phyloP scores from a whole-genome alignment of 1,140 invertebrate genomes.

The Procambarus virginalis region DNA sequence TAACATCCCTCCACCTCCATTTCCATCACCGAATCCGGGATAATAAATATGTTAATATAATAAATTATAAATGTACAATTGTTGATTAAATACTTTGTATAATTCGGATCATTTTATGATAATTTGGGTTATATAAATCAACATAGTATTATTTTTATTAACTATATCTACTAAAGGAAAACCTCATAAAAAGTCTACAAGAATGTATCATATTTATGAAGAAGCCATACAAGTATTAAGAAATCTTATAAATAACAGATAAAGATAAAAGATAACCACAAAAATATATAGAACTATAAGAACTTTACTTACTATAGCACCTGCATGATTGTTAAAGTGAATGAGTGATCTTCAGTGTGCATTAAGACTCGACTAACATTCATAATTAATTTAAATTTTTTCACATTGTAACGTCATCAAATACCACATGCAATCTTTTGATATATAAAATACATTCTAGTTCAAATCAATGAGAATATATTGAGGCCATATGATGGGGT shows the following conservation, averaged over 20 bases:
- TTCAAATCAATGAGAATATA: too few species aligned
- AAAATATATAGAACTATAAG: slow-evolving; percentile 52
- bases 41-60: too few species aligned
- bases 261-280: slow-evolving; percentile 47
- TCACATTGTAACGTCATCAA: not conserved
- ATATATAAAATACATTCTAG: not conserved
- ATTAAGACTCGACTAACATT: slow-evolving; percentile 13
- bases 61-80: too few species aligned
- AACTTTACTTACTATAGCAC: slow-evolving; percentile 62
- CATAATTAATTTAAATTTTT: not conserved
- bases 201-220: slow-evolving; percentile 46
- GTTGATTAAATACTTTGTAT: too few species aligned
- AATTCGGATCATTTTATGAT: too few species aligned
- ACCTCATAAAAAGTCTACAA: not conserved
- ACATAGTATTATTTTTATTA: too few species aligned
- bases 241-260: slow-evolving; percentile 60
- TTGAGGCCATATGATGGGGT: too few species aligned
- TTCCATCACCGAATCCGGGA: too few species aligned
- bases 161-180: not conserved
- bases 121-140: too few species aligned
- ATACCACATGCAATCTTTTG: slow-evolving; percentile 5
- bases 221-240: slow-evolving; percentile 61
- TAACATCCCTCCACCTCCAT: too few species aligned
- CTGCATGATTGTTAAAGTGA: slow-evolving; percentile 42
- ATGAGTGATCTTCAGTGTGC: slow-evolving; percentile 34